Evolutionary conservation across 1,140 invertebrate species (phyloP), one percentile per base, ranked within the genome.

Genomic region (Polypedilum pembai): DNA sequence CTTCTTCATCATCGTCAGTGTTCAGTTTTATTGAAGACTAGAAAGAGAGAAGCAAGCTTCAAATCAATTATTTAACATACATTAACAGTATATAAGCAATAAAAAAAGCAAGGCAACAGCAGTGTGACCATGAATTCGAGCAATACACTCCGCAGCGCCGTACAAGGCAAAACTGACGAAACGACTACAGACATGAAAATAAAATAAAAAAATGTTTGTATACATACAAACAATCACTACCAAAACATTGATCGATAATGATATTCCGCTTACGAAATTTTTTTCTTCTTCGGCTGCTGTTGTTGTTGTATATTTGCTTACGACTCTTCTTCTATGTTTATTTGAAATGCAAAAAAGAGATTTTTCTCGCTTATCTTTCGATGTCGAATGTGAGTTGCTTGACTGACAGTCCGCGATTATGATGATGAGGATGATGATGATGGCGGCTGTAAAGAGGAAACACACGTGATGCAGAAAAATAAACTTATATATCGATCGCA

Each of bases 41-140:
- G 12, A 10, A 15, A 69, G 65, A 69, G 10, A 21, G 17, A 69
- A 69, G 20, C 7, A n/a, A 69, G 17, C 65, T 20, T 20, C 65
- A 69, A 69, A 69, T 69, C 65, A 69, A 69, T 69, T 69, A 69
- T 21, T 69, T 69, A 1, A 15, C 12, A 56, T 56, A n/a, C 20
- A 69, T 69, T 69, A 69, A 69, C 65, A 69, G 65, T 69, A 69
- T 18, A 69, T 69, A 69, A 18, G 45, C 45, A 56, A 69, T 69
- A 69, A 18, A 33, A 18, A 3, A 18, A 69, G 65, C 65, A 69
- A 69, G 45, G 17, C 65, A 69, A 69, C 65, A 69, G 3, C 65
- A 69, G 20, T 8, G 18, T 69, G 65, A 69, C 65, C 65, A 17
- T 69, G 65, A 69, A 69, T 69, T 69, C 65, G 65, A 69, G 65